phyloP scores from a whole-genome alignment of 1,140 invertebrate genomes.

The Bradynema listronoti region DNA sequence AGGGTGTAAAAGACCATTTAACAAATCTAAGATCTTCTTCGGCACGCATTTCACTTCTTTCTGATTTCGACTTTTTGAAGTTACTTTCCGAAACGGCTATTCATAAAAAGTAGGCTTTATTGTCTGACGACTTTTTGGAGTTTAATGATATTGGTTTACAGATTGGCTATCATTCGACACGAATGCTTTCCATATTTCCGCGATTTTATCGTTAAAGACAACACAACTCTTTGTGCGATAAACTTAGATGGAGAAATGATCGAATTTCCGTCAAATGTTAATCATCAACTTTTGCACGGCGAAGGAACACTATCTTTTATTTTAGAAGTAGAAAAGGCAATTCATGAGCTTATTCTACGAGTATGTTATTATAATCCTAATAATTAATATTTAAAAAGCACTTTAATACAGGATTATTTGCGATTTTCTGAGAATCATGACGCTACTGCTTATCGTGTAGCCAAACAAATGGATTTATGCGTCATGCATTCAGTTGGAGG shows the following conservation, averaged over 20 bases:
- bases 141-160: slow-evolving; percentile 9
- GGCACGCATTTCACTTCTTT: slow-evolving; percentile 21
- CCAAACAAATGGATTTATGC: too few species aligned
- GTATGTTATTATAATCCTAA: too few species aligned
- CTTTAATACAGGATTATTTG: too few species aligned
- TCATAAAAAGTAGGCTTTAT: slow-evolving; percentile 18
- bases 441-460: too few species aligned
- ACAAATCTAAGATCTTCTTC: slow-evolving; percentile 12
- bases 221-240: slow-evolving; percentile 17
- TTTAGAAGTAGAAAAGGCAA: slow-evolving; percentile 7
- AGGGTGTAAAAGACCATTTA: slow-evolving; percentile 26
- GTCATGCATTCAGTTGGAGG: too few species aligned
- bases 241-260: slow-evolving; percentile 32
- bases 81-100: slow-evolving; percentile 15
- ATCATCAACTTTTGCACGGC: slow-evolving; percentile 15
- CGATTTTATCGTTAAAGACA: slow-evolving; percentile 25
- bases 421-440: too few species aligned
- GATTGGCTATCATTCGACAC: slow-evolving; percentile 24
- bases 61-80: slow-evolving; percentile 28
- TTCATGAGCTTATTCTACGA: slow-evolving; percentile 26
- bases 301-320: slow-evolving; percentile 25
- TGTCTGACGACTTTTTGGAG: too few species aligned
- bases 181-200: slow-evolving; percentile 29
- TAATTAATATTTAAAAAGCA: too few species aligned
- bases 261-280: slow-evolving; percentile 17